Conservation (phyloP, 2,113 vertebrate species). For the Ageneiosus marmoratus region DNA sequence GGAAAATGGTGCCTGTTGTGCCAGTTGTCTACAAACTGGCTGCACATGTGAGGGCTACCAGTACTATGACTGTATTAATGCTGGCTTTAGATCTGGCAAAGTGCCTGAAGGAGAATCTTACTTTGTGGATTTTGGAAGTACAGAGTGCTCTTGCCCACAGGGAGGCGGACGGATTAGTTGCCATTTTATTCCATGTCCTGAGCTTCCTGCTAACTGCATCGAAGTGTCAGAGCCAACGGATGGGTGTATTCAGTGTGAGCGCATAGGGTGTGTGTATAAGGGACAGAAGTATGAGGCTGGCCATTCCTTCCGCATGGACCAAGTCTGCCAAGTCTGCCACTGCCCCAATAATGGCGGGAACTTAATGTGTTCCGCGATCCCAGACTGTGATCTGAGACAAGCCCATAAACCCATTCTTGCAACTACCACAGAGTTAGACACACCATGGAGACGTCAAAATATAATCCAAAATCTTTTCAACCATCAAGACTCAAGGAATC, state of each 20-base stretch:
- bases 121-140: slow-evolving; percentile 95
- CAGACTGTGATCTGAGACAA: slow-evolving; percentile 68
- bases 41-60: slow-evolving; percentile 94
- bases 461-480: slow-evolving; percentile 73
- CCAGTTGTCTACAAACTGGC: slow-evolving; percentile 81
- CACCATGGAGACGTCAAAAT: slow-evolving; percentile 66
- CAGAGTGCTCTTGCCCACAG: slow-evolving; percentile 87
- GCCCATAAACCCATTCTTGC: slow-evolving; percentile 55
- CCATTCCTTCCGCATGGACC: slow-evolving; percentile 83
- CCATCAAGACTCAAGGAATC: slow-evolving; percentile 72
- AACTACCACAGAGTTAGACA: slow-evolving; percentile 61
- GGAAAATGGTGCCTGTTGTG: slow-evolving; percentile 81
- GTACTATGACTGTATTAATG: slow-evolving; percentile 90
- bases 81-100: slow-evolving; percentile 85
- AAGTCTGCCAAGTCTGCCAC: slow-evolving; percentile 85
- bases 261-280: slow-evolving; percentile 79
- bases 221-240: slow-evolving; percentile 79
- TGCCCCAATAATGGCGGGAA: slow-evolving; percentile 84
- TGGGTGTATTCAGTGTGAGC: slow-evolving; percentile 86
- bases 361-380: slow-evolving; percentile 88
- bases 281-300: slow-evolving; percentile 85
- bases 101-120: slow-evolving; percentile 91
- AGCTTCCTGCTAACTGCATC: slow-evolving; percentile 88
- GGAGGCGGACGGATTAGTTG: slow-evolving; percentile 92
- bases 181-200: slow-evolving; percentile 91